These are phyloP conservation scores for Tenebrio molitor DNA, from an alignment of 1,140 invertebrate genomes.

Conservation along the genomic window DNA sequence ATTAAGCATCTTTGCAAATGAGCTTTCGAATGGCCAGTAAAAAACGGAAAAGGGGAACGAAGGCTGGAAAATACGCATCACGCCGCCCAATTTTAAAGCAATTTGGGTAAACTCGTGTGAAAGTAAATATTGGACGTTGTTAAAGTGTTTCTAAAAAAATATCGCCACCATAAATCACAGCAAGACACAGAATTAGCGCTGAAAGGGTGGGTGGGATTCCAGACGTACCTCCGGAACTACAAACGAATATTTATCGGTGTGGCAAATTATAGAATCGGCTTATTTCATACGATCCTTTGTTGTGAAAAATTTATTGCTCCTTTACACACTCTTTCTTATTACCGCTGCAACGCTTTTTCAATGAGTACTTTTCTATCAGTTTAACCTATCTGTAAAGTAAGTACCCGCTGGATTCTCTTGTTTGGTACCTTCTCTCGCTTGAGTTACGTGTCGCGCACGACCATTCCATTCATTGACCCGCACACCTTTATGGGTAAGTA, in stretches of 20 bases:
- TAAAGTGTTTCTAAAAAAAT: neutral
- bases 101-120: neutral
- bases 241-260: neutral
- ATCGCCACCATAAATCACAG: neutral
- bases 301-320: neutral
- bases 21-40: too few species aligned
- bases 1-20: too few species aligned
- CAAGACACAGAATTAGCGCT: neutral
- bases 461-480: constrained; percentile 28
- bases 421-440: neutral
- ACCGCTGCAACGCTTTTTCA: neutral
- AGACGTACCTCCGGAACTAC: neutral
- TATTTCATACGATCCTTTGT: neutral
- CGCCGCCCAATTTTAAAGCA: neutral
- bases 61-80: neutral
- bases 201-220: neutral
- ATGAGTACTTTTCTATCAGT: neutral
- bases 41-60: neutral
- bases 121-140: neutral
- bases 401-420: constrained; percentile 9
- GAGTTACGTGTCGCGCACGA: constrained; percentile 20
- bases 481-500: constrained; percentile 34
- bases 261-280: neutral
- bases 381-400: constrained; percentile 24
- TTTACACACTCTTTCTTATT: neutral